Evolutionary conservation across 2,797 vertebrate genomes (phyloP).

Genomic region (Poecilia wingei): DNA sequence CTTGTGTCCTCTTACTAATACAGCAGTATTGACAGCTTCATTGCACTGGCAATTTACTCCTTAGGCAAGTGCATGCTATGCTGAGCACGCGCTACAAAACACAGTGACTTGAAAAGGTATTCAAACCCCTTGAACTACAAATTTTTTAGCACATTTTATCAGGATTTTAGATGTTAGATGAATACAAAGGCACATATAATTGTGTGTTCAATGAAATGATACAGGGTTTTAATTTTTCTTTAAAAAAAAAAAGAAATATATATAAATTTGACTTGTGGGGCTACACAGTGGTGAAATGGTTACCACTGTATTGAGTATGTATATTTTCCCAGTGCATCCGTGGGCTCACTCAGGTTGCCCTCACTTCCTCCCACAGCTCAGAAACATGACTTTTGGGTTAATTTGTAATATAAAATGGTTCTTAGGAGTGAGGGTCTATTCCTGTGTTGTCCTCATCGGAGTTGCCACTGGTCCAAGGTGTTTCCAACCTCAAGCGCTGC

Average conservation of each 20-base stretch:
- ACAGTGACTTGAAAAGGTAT: slow-evolving; percentile 9
- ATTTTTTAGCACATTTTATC: background rate
- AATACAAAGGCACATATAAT: background rate
- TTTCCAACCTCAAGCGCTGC: background rate
- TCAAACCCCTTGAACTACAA: background rate
- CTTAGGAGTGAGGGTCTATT: background rate
- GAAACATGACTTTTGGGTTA: background rate
- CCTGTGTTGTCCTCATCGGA: background rate
- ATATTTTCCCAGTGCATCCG: background rate
- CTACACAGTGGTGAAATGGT: background rate
- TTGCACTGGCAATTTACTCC: slow-evolving; percentile 79
- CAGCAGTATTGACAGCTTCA: slow-evolving; percentile 78
- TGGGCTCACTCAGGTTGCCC: background rate
- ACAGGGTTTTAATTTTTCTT: background rate
- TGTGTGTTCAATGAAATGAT: background rate
- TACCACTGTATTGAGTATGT: background rate
- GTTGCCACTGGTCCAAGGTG: background rate
- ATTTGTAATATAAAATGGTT: background rate
- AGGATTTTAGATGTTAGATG: background rate
- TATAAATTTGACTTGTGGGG: background rate
- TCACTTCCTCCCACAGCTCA: background rate
- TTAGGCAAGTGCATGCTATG: slow-evolving; percentile 45
- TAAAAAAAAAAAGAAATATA: background rate
- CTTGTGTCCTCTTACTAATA: slow-evolving; percentile 67
- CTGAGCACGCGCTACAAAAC: slow-evolving; percentile 28